Conservation (phyloP, 2,113 vertebrate genomes). For the Aphyosemion australe region DNA sequence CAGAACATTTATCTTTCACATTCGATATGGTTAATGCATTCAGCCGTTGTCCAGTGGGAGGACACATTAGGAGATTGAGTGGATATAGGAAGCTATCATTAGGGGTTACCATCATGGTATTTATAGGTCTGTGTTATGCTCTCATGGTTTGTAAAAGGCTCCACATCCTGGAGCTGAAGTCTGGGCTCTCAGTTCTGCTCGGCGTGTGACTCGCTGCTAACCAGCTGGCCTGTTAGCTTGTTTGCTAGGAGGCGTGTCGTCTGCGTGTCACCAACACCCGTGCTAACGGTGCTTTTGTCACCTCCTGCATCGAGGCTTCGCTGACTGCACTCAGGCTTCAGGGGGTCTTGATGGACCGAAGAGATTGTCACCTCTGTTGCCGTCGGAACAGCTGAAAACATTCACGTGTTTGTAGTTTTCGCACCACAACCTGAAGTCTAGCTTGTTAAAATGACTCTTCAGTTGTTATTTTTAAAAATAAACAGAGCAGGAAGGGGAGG, state of each 20-base stretch:
- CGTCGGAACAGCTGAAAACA: conserved; percentile 70
- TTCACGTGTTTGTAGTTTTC: conserved; percentile 53
- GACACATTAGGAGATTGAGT: conserved; percentile 45
- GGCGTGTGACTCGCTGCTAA: not conserved
- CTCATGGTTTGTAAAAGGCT: conserved; percentile 2
- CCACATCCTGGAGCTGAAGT: not conserved
- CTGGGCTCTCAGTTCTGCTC: not conserved
- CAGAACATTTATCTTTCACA: conserved; percentile 40
- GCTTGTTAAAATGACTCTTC: conserved; percentile 14
- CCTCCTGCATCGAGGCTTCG: conserved; percentile 8
- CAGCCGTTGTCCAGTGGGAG: conserved; percentile 35
- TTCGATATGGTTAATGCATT: conserved; percentile 58
- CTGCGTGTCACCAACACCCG: conserved; percentile 5
- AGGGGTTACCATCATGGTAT: conserved; percentile 53
- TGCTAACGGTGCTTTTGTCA: conserved; percentile 1
- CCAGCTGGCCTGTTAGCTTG: conserved; percentile 6
- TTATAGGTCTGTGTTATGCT: conserved; percentile 44
- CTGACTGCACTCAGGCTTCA: conserved; percentile 24
- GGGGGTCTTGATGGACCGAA: not conserved
- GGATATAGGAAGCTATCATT: conserved; percentile 43
- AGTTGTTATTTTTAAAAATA: not conserved
- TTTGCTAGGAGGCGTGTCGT: conserved; percentile 17
- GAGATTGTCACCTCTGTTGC: conserved; percentile 23
- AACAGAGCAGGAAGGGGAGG: not conserved
- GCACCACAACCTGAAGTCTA: conserved; percentile 11